Percentiles rank a stretch among this genome's conserved stretches.
Evolutionary conservation across 2,888 invertebrate genomes (phyloP).

Genomic region (Andrena trimmerana): DNA sequence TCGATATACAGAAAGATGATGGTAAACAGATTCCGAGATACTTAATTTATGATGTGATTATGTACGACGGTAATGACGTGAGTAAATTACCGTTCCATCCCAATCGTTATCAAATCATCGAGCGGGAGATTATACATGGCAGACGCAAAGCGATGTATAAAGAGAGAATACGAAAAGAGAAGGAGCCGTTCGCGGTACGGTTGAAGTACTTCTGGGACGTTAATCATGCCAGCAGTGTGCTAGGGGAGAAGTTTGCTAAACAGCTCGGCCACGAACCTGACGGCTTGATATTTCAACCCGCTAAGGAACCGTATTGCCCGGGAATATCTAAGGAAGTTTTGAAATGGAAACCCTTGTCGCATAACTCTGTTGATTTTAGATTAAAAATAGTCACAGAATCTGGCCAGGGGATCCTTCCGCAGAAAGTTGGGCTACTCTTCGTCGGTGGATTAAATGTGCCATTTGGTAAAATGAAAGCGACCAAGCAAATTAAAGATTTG

Average conservation of each 20-base stretch:
- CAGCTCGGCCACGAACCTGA: constrained; percentile 97
- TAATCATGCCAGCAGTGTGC: constrained; percentile 88
- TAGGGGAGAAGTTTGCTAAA: constrained; percentile 94
- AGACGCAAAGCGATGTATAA: constrained; percentile 92
- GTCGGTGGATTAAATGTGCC: constrained; percentile 91
- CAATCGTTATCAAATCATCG: constrained; percentile 91
- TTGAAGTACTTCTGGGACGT: constrained; percentile 97
- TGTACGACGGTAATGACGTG: constrained; percentile 92
- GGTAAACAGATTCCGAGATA: constrained; percentile 93
- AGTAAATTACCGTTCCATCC: constrained; percentile 92
- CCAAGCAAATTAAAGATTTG: constrained; percentile 91
- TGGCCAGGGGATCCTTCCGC: constrained; percentile 90
- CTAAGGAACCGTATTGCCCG: constrained; percentile 92
- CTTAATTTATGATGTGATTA: constrained; percentile 97
- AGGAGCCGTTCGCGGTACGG: constrained; percentile 96
- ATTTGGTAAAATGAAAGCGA: constrained; percentile 91
- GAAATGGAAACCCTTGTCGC: constrained; percentile 98
- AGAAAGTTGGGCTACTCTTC: constrained; percentile 91
- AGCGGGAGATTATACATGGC: constrained; percentile 88
- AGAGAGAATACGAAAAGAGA: constrained; percentile 90
- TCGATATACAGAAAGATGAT: constrained; percentile 90
- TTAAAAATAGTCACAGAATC: constrained; percentile 92
- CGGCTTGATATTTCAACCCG: constrained; percentile 98
- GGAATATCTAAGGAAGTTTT: constrained; percentile 94
- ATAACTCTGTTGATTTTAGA: constrained; percentile 98